Base-by-base conservation (phyloP, 2,797 vertebrate species). In the Pterois miles region DNA sequence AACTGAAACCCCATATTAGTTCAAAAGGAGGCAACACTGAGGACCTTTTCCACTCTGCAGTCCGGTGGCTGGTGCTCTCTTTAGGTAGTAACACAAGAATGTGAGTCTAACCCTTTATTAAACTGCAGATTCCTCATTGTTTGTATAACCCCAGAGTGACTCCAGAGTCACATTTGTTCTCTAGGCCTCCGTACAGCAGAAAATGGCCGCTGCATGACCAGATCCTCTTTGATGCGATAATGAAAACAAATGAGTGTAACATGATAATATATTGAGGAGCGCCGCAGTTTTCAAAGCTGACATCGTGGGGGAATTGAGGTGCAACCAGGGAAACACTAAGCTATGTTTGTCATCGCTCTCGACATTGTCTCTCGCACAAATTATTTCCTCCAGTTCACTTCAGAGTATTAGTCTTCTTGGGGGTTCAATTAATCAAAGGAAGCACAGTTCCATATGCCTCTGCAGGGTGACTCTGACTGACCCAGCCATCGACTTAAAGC, bases 241-340 rank as follows among this genome's bases (percentile, higher is more conserved):
- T 94, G 93, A 94, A 94, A 95, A 95, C 92, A 92, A 94, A 94
- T 94, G 91, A 94, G 83, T 89, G 93, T 94, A 94, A 94, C 91
- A 93, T 84, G 93, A 92, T 95, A 93, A 95, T 89, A 90, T 90
- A 92, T 90, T 14, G 90, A 83, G 83, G 82, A 84, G 90, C 59
- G 89, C 87, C 22, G 87, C 86, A 87, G 79, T 90, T 90, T 90
- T 89, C 92, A 91, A 90, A 90, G 89, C 89, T 86, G 87, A 91
- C 90, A 83, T 89, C 34, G 80, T 57, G 27, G 86, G 59, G 77
- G 91, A 91, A 90, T 83, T 88, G 90, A 93, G 90, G 91, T 92
- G 89, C 88, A 93, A 90, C 89, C 86, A 80, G 83, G 92, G 90
- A 91, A 93, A 89, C 87, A 71, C 90, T 91, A 93, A 91, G 93